These are phyloP conservation scores for Tromatobia lineatoria DNA, from an alignment of 2,888 invertebrate species.

Conservation along the genomic window DNA sequence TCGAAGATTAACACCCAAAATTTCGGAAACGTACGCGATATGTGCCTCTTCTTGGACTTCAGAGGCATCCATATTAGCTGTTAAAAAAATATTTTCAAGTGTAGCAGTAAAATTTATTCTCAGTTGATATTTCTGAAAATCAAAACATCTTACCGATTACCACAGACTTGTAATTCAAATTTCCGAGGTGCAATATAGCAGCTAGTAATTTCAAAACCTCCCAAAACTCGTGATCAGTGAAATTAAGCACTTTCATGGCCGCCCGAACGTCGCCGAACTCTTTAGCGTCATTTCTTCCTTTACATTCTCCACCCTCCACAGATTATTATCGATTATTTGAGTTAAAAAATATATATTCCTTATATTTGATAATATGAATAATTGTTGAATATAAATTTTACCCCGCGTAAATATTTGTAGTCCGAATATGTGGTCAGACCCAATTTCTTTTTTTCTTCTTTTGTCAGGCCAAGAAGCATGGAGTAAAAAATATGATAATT, in stretches of 20 bases:
- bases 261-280: slow-evolving; percentile 96
- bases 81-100: slow-evolving; percentile 50
- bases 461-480: slow-evolving; percentile 93
- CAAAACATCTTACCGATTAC: slow-evolving; percentile 84
- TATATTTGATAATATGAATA: neutral
- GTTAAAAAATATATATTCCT: neutral
- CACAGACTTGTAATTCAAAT: slow-evolving; percentile 93
- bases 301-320: slow-evolving; percentile 86
- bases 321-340: neutral
- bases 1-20: slow-evolving; percentile 90
- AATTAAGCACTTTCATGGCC: slow-evolving; percentile 97
- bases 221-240: slow-evolving; percentile 93
- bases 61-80: slow-evolving; percentile 95
- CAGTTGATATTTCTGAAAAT: neutral
- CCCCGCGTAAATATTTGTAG: slow-evolving; percentile 94
- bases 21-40: slow-evolving; percentile 90
- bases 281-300: slow-evolving; percentile 93
- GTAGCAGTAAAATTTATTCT: neutral
- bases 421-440: slow-evolving; percentile 91
- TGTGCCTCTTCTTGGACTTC: slow-evolving; percentile 92
- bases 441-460: slow-evolving; percentile 92
- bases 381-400: slow-evolving; percentile 71
- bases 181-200: slow-evolving; percentile 96
- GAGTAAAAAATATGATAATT: slow-evolving; percentile 99
- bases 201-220: slow-evolving; percentile 94